These are phyloP conservation scores for Eucera pruinosa DNA, from an alignment of 2,888 invertebrate species.

Conservation along the genomic window DNA sequence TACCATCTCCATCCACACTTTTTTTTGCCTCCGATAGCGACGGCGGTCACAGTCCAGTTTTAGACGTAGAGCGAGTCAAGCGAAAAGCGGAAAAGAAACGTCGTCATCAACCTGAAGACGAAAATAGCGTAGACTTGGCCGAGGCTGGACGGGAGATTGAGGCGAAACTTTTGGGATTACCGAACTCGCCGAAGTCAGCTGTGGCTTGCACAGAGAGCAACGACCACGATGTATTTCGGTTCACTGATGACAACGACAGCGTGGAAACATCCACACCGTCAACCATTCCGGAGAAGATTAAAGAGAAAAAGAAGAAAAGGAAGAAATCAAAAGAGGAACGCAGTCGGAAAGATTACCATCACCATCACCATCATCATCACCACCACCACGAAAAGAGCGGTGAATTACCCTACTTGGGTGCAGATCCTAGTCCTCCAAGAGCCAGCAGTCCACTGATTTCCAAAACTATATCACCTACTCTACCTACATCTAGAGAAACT, in stretches of 20 bases:
- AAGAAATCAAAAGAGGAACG: slow-evolving; percentile 93
- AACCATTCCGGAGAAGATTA: slow-evolving; percentile 85
- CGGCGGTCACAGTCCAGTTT: slow-evolving; percentile 81
- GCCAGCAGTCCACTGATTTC: slow-evolving; percentile 82
- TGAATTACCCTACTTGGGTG: slow-evolving; percentile 79
- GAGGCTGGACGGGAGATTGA: slow-evolving; percentile 93
- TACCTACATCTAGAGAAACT: slow-evolving; percentile 76
- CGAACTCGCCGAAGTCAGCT: slow-evolving; percentile 85
- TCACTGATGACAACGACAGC: slow-evolving; percentile 87
- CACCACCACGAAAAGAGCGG: slow-evolving; percentile 78
- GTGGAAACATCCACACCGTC: slow-evolving; percentile 84
- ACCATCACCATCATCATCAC: slow-evolving; percentile 87
- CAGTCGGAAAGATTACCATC: slow-evolving; percentile 88
- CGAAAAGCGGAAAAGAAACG: slow-evolving; percentile 82
- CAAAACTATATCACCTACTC: slow-evolving; percentile 78
- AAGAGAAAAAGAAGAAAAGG: slow-evolving; percentile 93
- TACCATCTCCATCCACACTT: too few species aligned
- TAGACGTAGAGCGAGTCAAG: slow-evolving; percentile 82
- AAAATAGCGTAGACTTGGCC: slow-evolving; percentile 92
- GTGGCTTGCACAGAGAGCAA: slow-evolving; percentile 85
- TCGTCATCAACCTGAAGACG: slow-evolving; percentile 87
- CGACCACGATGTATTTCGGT: slow-evolving; percentile 87
- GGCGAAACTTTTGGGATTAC: slow-evolving; percentile 91
- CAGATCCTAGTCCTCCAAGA: slow-evolving; percentile 87
- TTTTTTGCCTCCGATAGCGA: slow-evolving; percentile 86